phyloP scores from a whole-genome alignment of 2,797 vertebrate genomes.

The Psittacula echo region DNA sequence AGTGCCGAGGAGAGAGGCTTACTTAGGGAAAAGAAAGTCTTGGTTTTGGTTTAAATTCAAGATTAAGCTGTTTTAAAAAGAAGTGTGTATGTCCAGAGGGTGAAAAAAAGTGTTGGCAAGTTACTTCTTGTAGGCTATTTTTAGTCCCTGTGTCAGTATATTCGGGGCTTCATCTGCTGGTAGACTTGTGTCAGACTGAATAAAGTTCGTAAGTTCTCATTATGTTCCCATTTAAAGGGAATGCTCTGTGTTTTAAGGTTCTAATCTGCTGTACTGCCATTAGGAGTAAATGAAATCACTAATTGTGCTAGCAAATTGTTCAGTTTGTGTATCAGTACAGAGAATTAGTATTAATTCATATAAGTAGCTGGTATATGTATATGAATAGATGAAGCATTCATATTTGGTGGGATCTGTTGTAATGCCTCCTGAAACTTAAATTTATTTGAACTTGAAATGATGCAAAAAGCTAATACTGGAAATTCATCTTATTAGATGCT shows the following conservation, averaged over 20 bases:
- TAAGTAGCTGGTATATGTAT: no score
- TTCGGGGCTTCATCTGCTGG: fast-evolving
- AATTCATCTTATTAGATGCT: neutral
- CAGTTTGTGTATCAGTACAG: neutral
- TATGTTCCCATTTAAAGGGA: neutral
- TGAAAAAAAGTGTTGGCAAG: neutral
- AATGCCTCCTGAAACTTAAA: neutral
- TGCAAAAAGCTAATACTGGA: neutral
- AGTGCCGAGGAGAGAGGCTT: neutral
- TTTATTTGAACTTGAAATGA: neutral
- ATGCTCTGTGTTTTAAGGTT: neutral
- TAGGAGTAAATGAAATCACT: neutral
- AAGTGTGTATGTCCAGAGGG: neutral
- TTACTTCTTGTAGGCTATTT: neutral
- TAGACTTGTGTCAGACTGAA: fast-evolving
- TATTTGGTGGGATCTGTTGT: neutral
- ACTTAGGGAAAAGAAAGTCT: neutral
- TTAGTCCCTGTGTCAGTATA: neutral
- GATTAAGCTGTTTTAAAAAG: neutral
- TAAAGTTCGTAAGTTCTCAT: neutral
- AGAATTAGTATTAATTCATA: neutral
- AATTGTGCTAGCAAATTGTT: neutral
- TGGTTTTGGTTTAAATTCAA: neutral
- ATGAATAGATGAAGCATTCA: neutral
- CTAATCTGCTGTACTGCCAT: neutral